A percentile compares a stretch with the other conserved stretches of the same genome.
These are phyloP conservation scores for Pyrocoelia pectoralis DNA, from an alignment of 2,888 invertebrate species.

Conservation along the genomic window DNA sequence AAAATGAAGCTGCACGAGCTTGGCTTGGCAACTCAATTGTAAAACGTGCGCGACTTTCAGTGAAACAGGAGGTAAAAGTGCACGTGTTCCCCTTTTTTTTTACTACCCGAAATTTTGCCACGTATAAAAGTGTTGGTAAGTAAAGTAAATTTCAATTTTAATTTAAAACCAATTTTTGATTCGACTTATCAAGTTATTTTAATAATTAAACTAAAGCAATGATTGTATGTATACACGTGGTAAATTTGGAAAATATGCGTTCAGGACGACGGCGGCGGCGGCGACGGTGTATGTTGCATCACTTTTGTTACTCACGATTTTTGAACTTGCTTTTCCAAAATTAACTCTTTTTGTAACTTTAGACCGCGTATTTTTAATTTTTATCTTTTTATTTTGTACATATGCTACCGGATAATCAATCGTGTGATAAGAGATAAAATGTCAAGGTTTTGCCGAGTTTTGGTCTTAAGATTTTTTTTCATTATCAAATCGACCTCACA, in stretches of 20 bases:
- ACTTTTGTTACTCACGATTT: background rate
- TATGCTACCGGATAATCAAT: no score
- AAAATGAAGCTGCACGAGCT: constrained; percentile 1
- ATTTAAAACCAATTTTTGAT: background rate
- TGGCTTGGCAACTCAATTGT: background rate
- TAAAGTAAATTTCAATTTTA: background rate
- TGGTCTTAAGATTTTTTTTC: no score
- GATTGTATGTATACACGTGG: background rate
- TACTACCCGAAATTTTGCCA: background rate
- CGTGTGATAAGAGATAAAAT: no score
- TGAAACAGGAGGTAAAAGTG: background rate
- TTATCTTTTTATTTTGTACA: no score
- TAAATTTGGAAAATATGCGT: background rate
- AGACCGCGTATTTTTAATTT: background rate
- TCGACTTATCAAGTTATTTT: no score
- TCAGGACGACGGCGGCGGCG: constrained; percentile 1
- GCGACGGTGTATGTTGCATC: background rate
- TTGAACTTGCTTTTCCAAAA: background rate
- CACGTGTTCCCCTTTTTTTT: background rate
- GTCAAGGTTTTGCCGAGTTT: no score
- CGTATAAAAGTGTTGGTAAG: constrained; percentile 1
- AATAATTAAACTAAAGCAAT: no score
- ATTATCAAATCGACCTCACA: no score
- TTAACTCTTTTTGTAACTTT: constrained; percentile 1
- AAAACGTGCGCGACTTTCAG: background rate